These are phyloP conservation scores for Engystomops pustulosus DNA, from an alignment of 2,113 vertebrate species.

Conservation along the genomic window DNA sequence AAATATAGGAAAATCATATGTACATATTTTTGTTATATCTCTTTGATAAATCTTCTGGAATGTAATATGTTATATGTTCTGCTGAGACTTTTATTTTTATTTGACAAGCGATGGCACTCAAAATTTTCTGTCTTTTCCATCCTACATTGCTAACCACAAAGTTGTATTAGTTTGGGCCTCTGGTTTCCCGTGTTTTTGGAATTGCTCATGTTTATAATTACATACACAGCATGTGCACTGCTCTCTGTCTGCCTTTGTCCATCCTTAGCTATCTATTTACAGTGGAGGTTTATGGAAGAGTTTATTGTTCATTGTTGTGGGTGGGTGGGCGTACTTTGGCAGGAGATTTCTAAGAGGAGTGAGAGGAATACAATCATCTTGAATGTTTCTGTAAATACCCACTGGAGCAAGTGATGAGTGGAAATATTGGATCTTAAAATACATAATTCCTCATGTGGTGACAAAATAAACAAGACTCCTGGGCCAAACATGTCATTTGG, in stretches of 20 bases:
- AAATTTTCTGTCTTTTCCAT: constrained; percentile 38
- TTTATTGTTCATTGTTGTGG: constrained; percentile 60
- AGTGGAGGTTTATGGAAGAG: constrained; percentile 58
- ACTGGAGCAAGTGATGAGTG: constrained; percentile 57
- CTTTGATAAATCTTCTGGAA: neutral
- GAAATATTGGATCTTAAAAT: constrained; percentile 57
- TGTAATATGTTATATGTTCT: neutral
- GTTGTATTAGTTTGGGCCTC: constrained; percentile 46
- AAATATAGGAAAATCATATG: too few relatives aligned
- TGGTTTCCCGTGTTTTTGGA: constrained; percentile 52
- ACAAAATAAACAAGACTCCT: constrained; percentile 54
- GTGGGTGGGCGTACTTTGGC: constrained; percentile 56
- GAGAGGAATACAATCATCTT: constrained; percentile 54
- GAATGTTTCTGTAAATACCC: constrained; percentile 58
- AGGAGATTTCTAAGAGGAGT: constrained; percentile 49
- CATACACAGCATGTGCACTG: constrained; percentile 55
- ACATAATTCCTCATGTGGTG: constrained; percentile 58
- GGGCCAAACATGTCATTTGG: constrained; percentile 58
- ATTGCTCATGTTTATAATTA: constrained; percentile 58
- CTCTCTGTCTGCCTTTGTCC: constrained; percentile 45
- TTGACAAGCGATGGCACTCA: constrained; percentile 23
- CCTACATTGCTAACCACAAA: constrained; percentile 33
- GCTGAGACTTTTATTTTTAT: constrained; percentile 28
- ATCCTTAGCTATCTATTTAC: constrained; percentile 50
- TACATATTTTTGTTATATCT: too few relatives aligned